Evolutionary conservation across 2,113 vertebrate genomes (phyloP).

Genomic region (Lasiurus cinereus): DNA sequence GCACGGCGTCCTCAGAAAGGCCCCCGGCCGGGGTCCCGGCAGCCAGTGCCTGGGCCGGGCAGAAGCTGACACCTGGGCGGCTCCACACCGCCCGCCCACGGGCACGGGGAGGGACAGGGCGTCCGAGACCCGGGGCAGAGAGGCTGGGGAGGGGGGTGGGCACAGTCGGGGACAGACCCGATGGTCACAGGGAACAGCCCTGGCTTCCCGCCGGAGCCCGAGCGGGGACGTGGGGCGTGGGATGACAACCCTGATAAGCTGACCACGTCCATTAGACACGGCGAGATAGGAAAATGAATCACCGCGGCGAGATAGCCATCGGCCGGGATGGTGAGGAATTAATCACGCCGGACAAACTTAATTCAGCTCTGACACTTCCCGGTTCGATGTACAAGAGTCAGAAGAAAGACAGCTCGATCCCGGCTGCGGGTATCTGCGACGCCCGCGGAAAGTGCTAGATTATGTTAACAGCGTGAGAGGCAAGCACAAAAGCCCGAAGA

Average conservation of each 20-base stretch:
- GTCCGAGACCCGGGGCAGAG: not conserved
- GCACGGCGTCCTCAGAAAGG: not conserved
- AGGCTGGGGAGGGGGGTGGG: not conserved
- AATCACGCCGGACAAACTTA: conserved; percentile 25
- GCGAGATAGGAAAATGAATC: not conserved
- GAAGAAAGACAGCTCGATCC: conserved; percentile 5
- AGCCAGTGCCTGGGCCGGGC: not conserved
- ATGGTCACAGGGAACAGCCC: not conserved
- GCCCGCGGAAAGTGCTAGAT: not conserved
- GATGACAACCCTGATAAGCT: conserved; percentile 53
- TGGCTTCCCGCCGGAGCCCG: not conserved
- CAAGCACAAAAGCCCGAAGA: not conserved
- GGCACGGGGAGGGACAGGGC: not conserved
- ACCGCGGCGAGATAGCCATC: not conserved
- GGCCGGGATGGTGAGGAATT: not conserved
- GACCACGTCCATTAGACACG: not conserved
- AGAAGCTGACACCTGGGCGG: not conserved
- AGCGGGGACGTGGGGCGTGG: not conserved
- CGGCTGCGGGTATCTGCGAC: not conserved
- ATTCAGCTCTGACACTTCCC: conserved; percentile 46
- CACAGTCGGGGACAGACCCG: not conserved
- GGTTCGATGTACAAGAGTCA: not conserved
- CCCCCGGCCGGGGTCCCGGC: not conserved
- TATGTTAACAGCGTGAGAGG: not conserved
- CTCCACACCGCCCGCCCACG: not conserved